Evolutionary conservation across 1,140 invertebrate genomes (phyloP).

Genomic region (Calosoma granatense): DNA sequence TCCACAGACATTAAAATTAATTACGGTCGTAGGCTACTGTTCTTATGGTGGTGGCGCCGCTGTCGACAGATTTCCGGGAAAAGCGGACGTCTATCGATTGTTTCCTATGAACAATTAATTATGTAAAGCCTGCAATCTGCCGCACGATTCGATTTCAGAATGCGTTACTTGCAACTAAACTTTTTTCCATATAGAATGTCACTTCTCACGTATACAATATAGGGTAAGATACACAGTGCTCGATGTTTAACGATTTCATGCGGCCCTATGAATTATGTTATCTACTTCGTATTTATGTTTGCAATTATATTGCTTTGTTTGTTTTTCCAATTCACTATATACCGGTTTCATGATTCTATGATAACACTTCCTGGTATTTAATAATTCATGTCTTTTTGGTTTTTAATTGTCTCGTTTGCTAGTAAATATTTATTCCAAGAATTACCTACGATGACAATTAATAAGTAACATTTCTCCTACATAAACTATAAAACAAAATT

Average conservation of each 20-base stretch:
- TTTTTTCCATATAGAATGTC: neutral
- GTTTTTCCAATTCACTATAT: neutral
- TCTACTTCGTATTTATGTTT: neutral
- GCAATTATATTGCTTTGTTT: neutral
- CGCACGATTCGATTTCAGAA: neutral
- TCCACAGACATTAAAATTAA: constrained; percentile 1
- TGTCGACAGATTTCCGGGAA: neutral
- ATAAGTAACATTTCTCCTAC: too few species aligned
- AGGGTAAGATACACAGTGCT: neutral
- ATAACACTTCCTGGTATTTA: neutral
- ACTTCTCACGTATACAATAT: neutral
- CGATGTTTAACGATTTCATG: neutral
- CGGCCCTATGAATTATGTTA: neutral
- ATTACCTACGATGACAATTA: too few species aligned
- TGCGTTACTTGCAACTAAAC: neutral
- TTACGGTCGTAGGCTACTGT: neutral
- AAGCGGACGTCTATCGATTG: constrained; percentile 1
- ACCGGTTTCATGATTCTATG: neutral
- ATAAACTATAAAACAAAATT: too few species aligned
- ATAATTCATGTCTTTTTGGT: too few species aligned
- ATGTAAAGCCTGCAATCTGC: neutral
- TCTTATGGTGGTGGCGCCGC: neutral
- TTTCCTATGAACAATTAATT: constrained; percentile 5
- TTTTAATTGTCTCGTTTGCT: too few species aligned
- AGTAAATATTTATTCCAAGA: too few species aligned